A percentile compares a stretch with the other conserved stretches of the same genome.
phyloP scores from a whole-genome alignment of 2,888 invertebrate species.

The Diloba caeruleocephala region DNA sequence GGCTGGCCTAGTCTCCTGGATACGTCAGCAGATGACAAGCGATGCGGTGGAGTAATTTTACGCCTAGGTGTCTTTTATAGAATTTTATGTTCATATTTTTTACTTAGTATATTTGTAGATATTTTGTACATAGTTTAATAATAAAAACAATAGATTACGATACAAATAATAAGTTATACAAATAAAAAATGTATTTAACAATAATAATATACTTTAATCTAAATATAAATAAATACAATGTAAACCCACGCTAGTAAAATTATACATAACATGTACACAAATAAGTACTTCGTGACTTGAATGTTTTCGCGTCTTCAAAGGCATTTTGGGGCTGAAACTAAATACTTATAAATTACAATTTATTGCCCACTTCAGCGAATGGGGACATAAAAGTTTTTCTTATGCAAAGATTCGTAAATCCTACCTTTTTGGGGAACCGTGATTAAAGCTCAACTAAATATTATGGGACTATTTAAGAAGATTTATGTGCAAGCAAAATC shows the following conservation, averaged over 20 bases:
- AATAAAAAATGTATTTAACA: too few species aligned
- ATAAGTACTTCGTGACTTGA: constrained; percentile 14
- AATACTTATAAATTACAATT: constrained; percentile 43
- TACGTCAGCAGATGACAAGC: too few species aligned
- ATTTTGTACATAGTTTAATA: too few species aligned
- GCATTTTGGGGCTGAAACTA: constrained; percentile 15
- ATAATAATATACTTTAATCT: too few species aligned
- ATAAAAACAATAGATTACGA: too few species aligned
- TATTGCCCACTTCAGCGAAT: constrained; percentile 36
- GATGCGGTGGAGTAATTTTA: too few species aligned
- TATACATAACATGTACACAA: constrained; percentile 1
- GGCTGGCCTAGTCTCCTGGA: too few species aligned
- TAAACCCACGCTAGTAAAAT: not conserved
- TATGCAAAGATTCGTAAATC: constrained; percentile 37
- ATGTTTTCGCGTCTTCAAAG: constrained; percentile 10
- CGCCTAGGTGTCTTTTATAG: too few species aligned
- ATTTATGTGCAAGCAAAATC: constrained; percentile 6
- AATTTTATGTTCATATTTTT: too few species aligned
- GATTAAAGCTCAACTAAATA: constrained; percentile 13
- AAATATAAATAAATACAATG: too few species aligned
- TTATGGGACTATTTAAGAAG: constrained; percentile 5
- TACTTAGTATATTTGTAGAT: too few species aligned
- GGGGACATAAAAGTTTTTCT: constrained; percentile 22
- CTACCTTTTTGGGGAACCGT: constrained; percentile 12
- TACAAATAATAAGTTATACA: too few species aligned